These are phyloP conservation scores for Corbicula japonica DNA, from an alignment of 2,888 invertebrate species.

Conservation along the genomic window DNA sequence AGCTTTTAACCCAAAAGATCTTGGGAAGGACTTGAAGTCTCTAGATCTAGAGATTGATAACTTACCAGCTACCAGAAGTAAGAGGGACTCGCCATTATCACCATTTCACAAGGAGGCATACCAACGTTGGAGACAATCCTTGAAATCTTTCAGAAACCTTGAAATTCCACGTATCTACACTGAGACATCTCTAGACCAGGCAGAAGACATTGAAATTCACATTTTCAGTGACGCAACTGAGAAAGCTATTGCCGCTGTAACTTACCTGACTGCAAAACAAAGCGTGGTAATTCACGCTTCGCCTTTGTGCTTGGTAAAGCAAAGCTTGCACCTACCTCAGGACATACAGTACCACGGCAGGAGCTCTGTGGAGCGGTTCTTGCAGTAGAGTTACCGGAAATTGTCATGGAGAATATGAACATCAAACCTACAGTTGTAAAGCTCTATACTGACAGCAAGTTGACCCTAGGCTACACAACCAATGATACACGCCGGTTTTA, in stretches of 20 bases:
- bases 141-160: constrained; percentile 29
- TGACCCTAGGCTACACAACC: constrained; percentile 55
- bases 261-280: too few species aligned
- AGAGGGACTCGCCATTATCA: constrained; percentile 40
- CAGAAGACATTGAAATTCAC: too few species aligned
- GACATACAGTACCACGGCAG: too few species aligned
- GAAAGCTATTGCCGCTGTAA: too few species aligned
- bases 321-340: too few species aligned
- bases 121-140: constrained; percentile 51
- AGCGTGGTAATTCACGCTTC: too few species aligned
- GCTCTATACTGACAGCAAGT: constrained; percentile 62
- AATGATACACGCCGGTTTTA: constrained; percentile 58
- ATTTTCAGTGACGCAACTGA: too few species aligned
- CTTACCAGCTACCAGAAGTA: not conserved
- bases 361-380: too few species aligned
- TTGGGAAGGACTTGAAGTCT: constrained; percentile 52
- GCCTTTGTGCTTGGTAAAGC: too few species aligned
- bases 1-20: constrained; percentile 52
- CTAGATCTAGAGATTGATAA: constrained; percentile 50
- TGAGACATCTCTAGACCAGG: too few species aligned
- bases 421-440: not conserved
- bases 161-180: too few species aligned
- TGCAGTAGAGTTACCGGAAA: constrained; percentile 45
- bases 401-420: constrained; percentile 36
- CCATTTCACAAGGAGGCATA: constrained; percentile 18